These are phyloP conservation scores for Leptopilina myrica DNA, from an alignment of 2,888 invertebrate species.

Conservation along the genomic window DNA sequence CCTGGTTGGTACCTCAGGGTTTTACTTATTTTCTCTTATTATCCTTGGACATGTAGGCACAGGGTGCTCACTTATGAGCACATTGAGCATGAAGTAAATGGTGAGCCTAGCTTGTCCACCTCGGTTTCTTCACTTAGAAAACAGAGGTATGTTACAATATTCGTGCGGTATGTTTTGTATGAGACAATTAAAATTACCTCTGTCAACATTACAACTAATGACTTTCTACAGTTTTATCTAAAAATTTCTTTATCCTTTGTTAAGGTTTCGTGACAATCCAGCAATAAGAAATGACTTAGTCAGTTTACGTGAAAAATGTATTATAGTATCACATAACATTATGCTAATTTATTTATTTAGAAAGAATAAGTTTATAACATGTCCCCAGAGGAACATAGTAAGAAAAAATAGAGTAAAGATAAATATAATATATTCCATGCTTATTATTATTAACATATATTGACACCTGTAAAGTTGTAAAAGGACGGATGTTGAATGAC, in stretches of 20 bases:
- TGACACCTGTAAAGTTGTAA: too few relatives aligned
- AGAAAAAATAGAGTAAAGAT: too few relatives aligned
- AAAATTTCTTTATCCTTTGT: neutral
- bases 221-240: too few relatives aligned
- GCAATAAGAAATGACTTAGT: neutral
- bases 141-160: constrained; percentile 52
- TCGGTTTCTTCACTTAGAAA: constrained; percentile 34
- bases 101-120: constrained; percentile 47
- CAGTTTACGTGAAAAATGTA: too few relatives aligned
- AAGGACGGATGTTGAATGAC: too few relatives aligned
- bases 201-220: neutral
- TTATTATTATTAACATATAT: too few relatives aligned
- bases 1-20: constrained; percentile 70
- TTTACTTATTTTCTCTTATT: constrained; percentile 74
- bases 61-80: constrained; percentile 46
- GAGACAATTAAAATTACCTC: constrained; percentile 49
- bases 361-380: too few relatives aligned
- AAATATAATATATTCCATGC: too few relatives aligned
- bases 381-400: too few relatives aligned
- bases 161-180: constrained; percentile 41
- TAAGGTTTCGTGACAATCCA: constrained; percentile 14
- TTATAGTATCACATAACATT: too few relatives aligned
- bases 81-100: constrained; percentile 42
- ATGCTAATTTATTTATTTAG: too few relatives aligned
- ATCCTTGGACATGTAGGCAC: constrained; percentile 63